A percentile compares a stretch with the other conserved stretches of the same genome.
These are phyloP conservation scores for Psittacula cyanocephala DNA, from an alignment of 2,113 vertebrate species.

Conservation along the genomic window DNA sequence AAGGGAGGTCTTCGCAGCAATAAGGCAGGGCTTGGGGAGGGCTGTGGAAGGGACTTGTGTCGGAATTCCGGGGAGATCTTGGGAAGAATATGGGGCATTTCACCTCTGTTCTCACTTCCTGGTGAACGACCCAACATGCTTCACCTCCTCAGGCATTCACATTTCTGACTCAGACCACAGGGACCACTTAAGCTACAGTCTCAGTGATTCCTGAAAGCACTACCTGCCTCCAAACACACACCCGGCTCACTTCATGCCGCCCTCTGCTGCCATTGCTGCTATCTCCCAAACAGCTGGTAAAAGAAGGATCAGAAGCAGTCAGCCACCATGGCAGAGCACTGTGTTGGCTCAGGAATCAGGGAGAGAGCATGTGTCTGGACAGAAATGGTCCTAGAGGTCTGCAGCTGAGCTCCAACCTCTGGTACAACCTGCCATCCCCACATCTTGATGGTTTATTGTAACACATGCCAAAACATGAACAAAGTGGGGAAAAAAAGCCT, in stretches of 20 bases:
- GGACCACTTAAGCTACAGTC: neutral
- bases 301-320: rapidly evolving
- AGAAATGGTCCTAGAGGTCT: neutral
- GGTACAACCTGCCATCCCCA: neutral
- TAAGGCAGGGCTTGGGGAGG: neutral
- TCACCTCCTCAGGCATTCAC: neutral
- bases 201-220: rapidly evolving
- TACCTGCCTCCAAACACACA: rapidly evolving
- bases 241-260: rapidly evolving
- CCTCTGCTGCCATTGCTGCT: neutral
- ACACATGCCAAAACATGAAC: rapidly evolving
- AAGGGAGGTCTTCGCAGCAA: neutral
- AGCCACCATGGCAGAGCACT: neutral
- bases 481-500: neutral
- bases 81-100: neutral
- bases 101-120: neutral
- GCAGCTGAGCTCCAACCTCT: neutral
- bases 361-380: neutral
- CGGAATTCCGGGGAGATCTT: neutral
- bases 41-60: neutral
- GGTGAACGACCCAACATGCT: neutral
- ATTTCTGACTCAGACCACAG: neutral
- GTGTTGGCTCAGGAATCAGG: neutral
- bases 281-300: rapidly evolving
- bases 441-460: neutral